These are phyloP conservation scores for Harpagifer antarcticus DNA, from an alignment of 2,797 vertebrate genomes.

Conservation along the genomic window DNA sequence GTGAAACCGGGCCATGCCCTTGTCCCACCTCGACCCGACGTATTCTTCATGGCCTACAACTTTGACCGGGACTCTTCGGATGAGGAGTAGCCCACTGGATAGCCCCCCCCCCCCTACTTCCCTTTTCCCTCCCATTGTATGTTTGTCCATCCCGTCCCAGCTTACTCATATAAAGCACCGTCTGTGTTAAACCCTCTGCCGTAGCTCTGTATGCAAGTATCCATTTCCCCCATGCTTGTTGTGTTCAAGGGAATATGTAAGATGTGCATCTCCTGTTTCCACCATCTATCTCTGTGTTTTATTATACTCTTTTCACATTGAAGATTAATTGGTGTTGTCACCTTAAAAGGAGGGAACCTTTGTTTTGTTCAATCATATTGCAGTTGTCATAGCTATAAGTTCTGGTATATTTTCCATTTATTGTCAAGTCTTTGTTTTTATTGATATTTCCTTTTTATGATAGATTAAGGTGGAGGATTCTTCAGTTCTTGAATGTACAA, in stretches of 20 bases:
- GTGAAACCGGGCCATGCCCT: conserved; percentile 90
- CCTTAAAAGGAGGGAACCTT: conserved; percentile 53
- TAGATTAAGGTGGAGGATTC: conserved; percentile 51
- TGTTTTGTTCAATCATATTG: conserved; percentile 54
- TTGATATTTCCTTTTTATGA: conserved; percentile 46
- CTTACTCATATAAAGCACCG: conserved; percentile 30
- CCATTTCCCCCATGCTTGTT: conserved; percentile 58
- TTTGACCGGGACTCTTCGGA: conserved; percentile 89
- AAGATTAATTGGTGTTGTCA: conserved; percentile 58
- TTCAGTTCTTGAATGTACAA: conserved; percentile 82
- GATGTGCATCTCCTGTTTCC: conserved; percentile 60
- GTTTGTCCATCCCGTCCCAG: conserved; percentile 34
- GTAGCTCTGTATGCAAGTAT: conserved; percentile 53
- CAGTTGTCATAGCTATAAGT: conserved; percentile 53
- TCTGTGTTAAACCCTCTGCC: conserved; percentile 39
- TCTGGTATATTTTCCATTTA: conserved; percentile 39
- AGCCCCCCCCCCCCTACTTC: conserved; percentile 18
- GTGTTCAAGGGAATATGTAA: conserved; percentile 73
- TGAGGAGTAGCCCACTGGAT: conserved; percentile 83
- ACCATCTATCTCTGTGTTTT: conserved; percentile 51
- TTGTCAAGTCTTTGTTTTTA: conserved; percentile 23
- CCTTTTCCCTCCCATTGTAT: conserved; percentile 25
- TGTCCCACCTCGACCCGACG: conserved; percentile 88
- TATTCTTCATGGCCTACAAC: conserved; percentile 90
- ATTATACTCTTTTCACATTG: conserved; percentile 53